These are phyloP conservation scores for Apostichopus leukothele DNA, from an alignment of 53 echinoderm and acorn worm species.

Conservation along the genomic window DNA sequence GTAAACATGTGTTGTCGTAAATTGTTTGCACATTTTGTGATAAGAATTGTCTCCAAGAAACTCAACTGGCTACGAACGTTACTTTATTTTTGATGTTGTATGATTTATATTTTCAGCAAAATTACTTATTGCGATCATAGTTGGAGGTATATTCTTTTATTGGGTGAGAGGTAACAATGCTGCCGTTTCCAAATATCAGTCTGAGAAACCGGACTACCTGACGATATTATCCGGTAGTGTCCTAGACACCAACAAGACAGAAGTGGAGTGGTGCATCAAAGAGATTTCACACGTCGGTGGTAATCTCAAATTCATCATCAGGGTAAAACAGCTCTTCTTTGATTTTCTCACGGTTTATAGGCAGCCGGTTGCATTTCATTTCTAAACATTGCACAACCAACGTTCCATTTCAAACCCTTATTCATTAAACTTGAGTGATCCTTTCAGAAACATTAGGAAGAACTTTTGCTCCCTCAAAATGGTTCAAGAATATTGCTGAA, in stretches of 20 bases:
- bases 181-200: conserved; percentile 25
- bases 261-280: conserved; percentile 82
- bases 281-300: conserved; percentile 68
- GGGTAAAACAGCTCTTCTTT: conserved; percentile 53
- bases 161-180: conserved; percentile 81
- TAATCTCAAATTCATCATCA: conserved; percentile 77
- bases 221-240: conserved; percentile 81
- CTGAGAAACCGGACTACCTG: conserved; percentile 51
- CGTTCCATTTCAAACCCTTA: no score
- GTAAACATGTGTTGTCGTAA: no score
- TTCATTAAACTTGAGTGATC: no score
- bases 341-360: neutral
- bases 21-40: no score
- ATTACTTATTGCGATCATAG: neutral
- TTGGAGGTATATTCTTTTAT: conserved; percentile 55
- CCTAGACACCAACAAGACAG: conserved; percentile 73
- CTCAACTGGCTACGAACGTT: no score
- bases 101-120: neutral
- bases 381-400: neutral
- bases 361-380: neutral
- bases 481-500: no score
- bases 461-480: no score
- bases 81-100: no score
- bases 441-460: no score
- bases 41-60: no score